A percentile compares a stretch with the other conserved stretches of the same genome.
These are phyloP conservation scores for Drosophila seguyi DNA, from an alignment of 1,140 invertebrate species.

Conservation along the genomic window DNA sequence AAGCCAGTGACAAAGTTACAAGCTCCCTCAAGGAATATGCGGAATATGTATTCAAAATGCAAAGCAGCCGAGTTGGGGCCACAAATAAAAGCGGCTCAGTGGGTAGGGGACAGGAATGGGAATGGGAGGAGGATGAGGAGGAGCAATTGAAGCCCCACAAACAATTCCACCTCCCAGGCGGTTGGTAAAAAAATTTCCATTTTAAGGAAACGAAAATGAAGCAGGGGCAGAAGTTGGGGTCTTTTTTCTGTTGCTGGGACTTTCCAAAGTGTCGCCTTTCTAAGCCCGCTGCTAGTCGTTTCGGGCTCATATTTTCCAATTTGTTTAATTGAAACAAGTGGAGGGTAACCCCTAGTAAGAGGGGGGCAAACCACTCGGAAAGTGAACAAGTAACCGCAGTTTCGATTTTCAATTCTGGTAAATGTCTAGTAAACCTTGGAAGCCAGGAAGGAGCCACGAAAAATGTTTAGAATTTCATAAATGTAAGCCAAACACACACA, in stretches of 20 bases:
- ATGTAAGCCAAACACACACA: neutral
- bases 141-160: conserved; percentile 55
- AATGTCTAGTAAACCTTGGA: conserved; percentile 14
- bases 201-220: conserved; percentile 29
- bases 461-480: conserved; percentile 2
- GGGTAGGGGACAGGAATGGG: neutral
- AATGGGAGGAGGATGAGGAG: too few species aligned
- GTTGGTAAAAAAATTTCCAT: conserved; percentile 69
- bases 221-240: neutral
- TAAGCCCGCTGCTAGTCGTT: conserved; percentile 45
- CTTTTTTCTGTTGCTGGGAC: conserved; percentile 5
- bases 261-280: conserved; percentile 52
- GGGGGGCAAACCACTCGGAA: conserved; percentile 28
- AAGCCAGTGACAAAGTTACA: conserved; percentile 54
- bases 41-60: conserved; percentile 69
- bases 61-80: conserved; percentile 57
- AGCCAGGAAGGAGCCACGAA: neutral
- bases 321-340: conserved; percentile 82
- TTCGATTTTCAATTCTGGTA: conserved; percentile 72
- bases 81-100: conserved; percentile 67
- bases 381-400: conserved; percentile 56
- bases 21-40: conserved; percentile 38
- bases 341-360: conserved; percentile 29
- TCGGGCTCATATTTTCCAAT: conserved; percentile 78
- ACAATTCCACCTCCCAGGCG: conserved; percentile 27